Conservation (phyloP, 2,797 vertebrate genomes). For the Aythya fuligula region DNA sequence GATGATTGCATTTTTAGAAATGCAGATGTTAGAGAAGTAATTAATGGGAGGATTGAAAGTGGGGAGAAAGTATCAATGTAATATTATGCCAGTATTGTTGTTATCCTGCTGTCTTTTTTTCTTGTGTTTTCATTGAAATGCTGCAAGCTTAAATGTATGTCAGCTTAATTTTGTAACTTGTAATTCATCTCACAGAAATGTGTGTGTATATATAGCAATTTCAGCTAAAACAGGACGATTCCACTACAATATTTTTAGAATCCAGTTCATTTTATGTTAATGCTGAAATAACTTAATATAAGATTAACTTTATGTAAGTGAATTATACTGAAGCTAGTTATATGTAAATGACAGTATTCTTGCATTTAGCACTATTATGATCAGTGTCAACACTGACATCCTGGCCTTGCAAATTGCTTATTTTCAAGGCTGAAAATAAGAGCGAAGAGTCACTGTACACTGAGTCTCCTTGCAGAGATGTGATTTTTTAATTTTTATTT, state of each 20-base stretch:
- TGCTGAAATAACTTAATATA: neutral
- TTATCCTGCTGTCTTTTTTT: neutral
- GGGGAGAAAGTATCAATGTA: neutral
- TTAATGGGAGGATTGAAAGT: neutral
- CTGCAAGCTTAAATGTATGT: neutral
- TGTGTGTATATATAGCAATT: neutral
- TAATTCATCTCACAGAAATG: neutral
- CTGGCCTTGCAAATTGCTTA: neutral
- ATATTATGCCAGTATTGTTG: neutral
- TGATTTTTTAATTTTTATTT: neutral
- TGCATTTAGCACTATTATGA: neutral
- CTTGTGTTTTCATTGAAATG: neutral
- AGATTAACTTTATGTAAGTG: neutral
- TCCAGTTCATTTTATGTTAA: neutral
- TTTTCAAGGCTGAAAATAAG: neutral
- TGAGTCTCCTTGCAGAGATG: neutral
- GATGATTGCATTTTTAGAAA: neutral
- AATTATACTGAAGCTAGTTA: neutral
- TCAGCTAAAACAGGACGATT: neutral
- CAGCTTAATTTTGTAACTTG: neutral
- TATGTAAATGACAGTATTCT: neutral
- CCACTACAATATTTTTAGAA: constrained; percentile 6
- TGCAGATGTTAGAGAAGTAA: neutral
- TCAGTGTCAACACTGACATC: neutral
- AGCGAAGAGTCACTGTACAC: neutral